A percentile compares a stretch with the other conserved stretches of the same genome.
Conservation (phyloP, 2,113 vertebrate species). For the Arenaria interpres region DNA sequence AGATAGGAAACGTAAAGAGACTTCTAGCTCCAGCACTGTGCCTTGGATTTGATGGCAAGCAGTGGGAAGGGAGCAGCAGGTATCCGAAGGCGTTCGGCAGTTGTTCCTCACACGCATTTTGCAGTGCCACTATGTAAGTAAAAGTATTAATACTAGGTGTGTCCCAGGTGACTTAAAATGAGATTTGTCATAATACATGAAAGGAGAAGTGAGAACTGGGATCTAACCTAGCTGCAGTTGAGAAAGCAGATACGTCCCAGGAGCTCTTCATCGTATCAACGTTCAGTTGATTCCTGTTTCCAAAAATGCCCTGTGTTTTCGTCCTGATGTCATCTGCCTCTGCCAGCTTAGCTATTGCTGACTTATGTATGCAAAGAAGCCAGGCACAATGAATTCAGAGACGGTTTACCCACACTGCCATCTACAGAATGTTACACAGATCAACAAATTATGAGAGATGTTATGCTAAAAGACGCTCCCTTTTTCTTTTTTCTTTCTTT, state of each 20-base stretch:
- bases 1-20: not conserved
- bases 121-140: not conserved
- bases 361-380: not conserved
- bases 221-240: not conserved
- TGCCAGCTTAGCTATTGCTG: not conserved
- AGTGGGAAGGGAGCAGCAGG: not conserved
- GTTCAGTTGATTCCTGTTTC: not conserved
- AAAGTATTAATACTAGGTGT: not conserved
- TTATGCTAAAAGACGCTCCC: not conserved
- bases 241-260: not conserved
- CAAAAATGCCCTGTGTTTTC: not conserved
- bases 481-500: not conserved
- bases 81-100: not conserved
- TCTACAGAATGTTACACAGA: constrained; percentile 44
- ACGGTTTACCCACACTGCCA: constrained; percentile 53
- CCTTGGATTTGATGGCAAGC: not conserved
- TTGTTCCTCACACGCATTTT: not conserved
- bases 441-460: not conserved
- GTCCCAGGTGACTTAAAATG: not conserved
- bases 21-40: not conserved
- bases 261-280: not conserved
- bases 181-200: rapidly evolving
- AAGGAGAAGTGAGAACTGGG: not conserved
- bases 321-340: not conserved
- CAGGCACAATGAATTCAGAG: not conserved